These are phyloP conservation scores for Solen grandis DNA, from an alignment of 1,140 invertebrate genomes.

Conservation along the genomic window DNA sequence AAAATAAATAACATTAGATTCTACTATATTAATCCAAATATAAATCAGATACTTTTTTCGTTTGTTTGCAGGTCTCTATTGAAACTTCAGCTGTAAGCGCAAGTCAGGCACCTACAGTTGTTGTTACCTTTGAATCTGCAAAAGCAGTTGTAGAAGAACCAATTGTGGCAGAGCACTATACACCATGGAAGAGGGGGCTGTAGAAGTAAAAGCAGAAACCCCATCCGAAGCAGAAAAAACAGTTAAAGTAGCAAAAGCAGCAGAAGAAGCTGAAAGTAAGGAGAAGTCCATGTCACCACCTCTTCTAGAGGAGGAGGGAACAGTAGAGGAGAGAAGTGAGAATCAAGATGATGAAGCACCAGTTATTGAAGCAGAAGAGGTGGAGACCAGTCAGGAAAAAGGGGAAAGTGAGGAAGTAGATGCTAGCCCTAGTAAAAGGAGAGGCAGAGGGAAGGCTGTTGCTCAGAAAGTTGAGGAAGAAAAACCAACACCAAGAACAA, in stretches of 20 bases:
- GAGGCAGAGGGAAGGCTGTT: constrained; percentile 5
- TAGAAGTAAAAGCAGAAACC: not conserved
- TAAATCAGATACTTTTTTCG: no score
- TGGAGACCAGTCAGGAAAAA: constrained; percentile 43
- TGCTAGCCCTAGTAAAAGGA: constrained; percentile 7
- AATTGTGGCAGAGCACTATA: constrained; percentile 36
- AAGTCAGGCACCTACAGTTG: no score
- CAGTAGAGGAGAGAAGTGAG: constrained; percentile 28
- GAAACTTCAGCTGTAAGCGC: no score
- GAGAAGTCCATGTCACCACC: constrained; percentile 39
- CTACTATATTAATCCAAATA: no score
- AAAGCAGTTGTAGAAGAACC: constrained; percentile 11
- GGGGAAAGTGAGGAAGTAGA: constrained; percentile 32
- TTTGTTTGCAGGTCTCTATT: no score
- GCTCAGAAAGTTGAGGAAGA: constrained; percentile 30
- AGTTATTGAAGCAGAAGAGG: constrained; percentile 43
- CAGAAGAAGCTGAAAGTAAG: not conserved
- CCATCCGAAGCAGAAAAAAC: not conserved
- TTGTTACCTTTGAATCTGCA: no score
- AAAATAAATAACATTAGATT: no score
- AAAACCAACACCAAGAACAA: constrained; percentile 22
- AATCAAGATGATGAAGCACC: constrained; percentile 39
- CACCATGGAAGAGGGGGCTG: constrained; percentile 15
- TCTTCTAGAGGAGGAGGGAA: constrained; percentile 30
- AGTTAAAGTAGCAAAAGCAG: constrained; percentile 1